phyloP scores from a whole-genome alignment of 2,888 invertebrate genomes.

The Cheilosia scutellata region DNA sequence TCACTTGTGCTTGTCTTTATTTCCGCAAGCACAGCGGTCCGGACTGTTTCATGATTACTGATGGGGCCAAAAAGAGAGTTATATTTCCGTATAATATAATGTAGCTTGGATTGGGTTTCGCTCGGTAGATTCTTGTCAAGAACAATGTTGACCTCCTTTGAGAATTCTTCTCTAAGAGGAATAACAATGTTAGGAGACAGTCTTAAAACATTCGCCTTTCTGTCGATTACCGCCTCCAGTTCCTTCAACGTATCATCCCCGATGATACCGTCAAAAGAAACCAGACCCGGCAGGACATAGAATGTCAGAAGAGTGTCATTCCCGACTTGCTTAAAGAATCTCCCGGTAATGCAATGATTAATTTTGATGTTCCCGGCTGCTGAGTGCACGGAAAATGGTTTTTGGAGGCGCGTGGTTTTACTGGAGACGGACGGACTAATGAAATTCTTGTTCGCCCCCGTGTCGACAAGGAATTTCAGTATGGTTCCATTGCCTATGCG shows the following conservation, averaged over 20 bases:
- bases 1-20: constrained; percentile 60
- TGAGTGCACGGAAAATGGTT: constrained; percentile 44
- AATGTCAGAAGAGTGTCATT: not conserved
- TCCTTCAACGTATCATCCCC: not conserved
- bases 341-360: not conserved
- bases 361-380: constrained; percentile 52
- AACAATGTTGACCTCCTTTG: not conserved
- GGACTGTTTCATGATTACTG: not conserved
- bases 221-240: no score
- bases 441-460: constrained; percentile 3
- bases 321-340: not conserved
- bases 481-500: not conserved
- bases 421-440: constrained; percentile 1
- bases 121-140: not conserved
- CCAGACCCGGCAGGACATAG: not conserved
- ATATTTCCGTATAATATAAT: no score
- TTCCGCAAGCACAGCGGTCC: constrained; percentile 50
- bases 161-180: no score
- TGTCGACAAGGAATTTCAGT: constrained; percentile 9
- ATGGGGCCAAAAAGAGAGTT: not conserved
- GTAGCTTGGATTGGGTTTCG: not conserved
- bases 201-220: no score
- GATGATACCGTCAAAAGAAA: not conserved
- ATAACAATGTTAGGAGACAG: no score
- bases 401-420: not conserved